These are phyloP conservation scores for Pachyseris speciosa DNA, from an alignment of 64 coral and sea anemone species.

Conservation along the genomic window DNA sequence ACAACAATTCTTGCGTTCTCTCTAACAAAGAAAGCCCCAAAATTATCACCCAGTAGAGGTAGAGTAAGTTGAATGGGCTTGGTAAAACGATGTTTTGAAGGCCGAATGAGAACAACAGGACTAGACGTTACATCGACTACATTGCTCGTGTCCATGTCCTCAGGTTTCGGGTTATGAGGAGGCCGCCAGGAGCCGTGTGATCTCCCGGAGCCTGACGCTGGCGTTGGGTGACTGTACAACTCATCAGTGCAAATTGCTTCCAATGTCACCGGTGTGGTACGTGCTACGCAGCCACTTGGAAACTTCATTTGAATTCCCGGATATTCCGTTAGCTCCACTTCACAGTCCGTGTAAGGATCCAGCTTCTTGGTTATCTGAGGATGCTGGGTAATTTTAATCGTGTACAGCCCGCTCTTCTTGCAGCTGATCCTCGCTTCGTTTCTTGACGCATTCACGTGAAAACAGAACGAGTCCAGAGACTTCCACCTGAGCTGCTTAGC, in stretches of 20 bases:
- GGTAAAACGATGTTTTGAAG: conserved; percentile 54
- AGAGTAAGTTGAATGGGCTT: conserved; percentile 75
- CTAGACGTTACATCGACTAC: conserved; percentile 78
- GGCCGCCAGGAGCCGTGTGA: conserved; percentile 14
- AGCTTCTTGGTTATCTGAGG: conserved; percentile 64
- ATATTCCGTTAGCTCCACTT: conserved; percentile 13
- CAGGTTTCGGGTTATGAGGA: conserved; percentile 7
- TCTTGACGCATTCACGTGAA: conserved; percentile 64
- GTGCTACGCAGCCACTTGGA: conserved; percentile 10
- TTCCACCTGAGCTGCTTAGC: conserved; percentile 61
- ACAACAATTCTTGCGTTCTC: conserved; percentile 65
- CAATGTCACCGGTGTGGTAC: conserved; percentile 55
- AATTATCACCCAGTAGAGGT: conserved; percentile 52
- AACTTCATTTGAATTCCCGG: conserved; percentile 61
- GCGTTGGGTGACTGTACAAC: conserved; percentile 67
- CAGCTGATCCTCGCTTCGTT: conserved; percentile 74
- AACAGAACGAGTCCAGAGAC: conserved; percentile 60
- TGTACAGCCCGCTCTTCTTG: conserved; percentile 70
- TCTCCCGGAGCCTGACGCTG: conserved; percentile 48
- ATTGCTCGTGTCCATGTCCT: not conserved
- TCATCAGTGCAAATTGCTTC: conserved; percentile 75
- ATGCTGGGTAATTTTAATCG: conserved; percentile 77
- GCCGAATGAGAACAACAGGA: conserved; percentile 82
- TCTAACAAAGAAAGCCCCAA: conserved; percentile 76
- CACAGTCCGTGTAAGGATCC: not conserved